Percentiles rank a stretch among this genome's conserved stretches.
Conservation (phyloP, 1,140 invertebrate genomes). For the Laodelphax striatellus region DNA sequence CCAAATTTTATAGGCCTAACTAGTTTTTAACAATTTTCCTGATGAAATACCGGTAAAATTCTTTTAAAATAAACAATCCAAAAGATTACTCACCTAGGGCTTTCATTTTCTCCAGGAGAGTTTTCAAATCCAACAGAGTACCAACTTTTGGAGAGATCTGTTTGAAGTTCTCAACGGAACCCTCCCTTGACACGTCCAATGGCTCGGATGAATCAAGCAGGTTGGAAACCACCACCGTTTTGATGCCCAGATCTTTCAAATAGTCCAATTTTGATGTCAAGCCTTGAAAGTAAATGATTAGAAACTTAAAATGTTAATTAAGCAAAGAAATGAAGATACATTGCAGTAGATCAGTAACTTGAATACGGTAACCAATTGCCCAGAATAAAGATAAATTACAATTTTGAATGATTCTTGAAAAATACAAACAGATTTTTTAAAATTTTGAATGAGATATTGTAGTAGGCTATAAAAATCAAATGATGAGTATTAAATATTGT, state of each 20-base stretch:
- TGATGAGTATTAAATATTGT: too few species aligned
- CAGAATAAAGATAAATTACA: too few species aligned
- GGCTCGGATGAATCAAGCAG: slow-evolving; percentile 50
- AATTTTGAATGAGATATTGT: too few species aligned
- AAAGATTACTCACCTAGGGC: slow-evolving; percentile 15
- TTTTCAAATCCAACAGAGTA: slow-evolving; percentile 35
- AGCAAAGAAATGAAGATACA: too few species aligned
- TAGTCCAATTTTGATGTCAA: slow-evolving; percentile 48
- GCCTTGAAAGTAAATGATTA: slow-evolving; percentile 29
- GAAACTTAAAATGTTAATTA: neutral
- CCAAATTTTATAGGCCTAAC: too few species aligned
- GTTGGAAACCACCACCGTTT: slow-evolving; percentile 58
- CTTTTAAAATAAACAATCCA: neutral
- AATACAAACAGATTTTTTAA: too few species aligned
- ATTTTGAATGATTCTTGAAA: too few species aligned
- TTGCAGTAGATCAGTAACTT: too few species aligned
- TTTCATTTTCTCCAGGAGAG: slow-evolving; percentile 25
- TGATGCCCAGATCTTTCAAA: slow-evolving; percentile 48
- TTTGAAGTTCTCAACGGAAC: slow-evolving; percentile 42
- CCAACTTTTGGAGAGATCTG: slow-evolving; percentile 23
- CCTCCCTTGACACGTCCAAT: slow-evolving; percentile 41
- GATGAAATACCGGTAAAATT: too few species aligned
- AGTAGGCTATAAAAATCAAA: too few species aligned
- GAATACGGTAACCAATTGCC: too few species aligned
- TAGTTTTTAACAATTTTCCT: too few species aligned